Base-by-base conservation (phyloP, 2,888 invertebrate species). In the Tiphia femorata region DNA sequence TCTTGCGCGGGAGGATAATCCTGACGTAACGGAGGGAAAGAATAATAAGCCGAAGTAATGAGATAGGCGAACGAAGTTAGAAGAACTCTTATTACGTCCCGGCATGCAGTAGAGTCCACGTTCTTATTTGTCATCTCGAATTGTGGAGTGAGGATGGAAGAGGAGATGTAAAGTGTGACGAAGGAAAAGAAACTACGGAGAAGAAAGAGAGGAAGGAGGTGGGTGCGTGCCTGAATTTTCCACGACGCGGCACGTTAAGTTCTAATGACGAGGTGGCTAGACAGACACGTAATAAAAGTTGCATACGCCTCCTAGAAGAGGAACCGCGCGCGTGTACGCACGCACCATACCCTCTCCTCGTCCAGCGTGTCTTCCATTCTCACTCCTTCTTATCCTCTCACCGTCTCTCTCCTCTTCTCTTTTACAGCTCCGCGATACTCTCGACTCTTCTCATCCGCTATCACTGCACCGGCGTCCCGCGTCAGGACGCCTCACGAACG, bases 191-290 rank as follows among this genome's bases (percentile, higher is more conserved):
- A n/a, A n/a, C n/a, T n/a, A n/a, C n/a, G n/a, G n/a, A n/a, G n/a
- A 10, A 8, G 10, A 17, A 4, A 17, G 16, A 35, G 12, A 4
- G 17, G 7, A 35, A 2, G 10, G 16, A 33, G 16, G 4, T 35
- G n/a, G 7, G 29, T 62, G 42, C 56, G 51, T 53, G 55, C 21
- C 5, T 49, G 29, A 27, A 23, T 62, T 62, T 56, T 58, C 44
- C 30, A 41, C 27, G 41, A 30, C 55, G 35, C 33, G 40, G 38
- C 51, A 62, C 37, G 43, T 49, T 50, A 59, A 51, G 41, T 37
- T 42, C 21, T 20, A 20, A 37, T 52, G 48, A 53, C 58, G 35
- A 50, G 17, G n/a, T 35, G 52, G 56, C 53, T 48, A 27, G 41
- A 19, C 14, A 2, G 30, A 25, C 5, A 25, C 25, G 16, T 51